Conservation (phyloP, 2,797 vertebrate genomes). For the Manis javanica region DNA sequence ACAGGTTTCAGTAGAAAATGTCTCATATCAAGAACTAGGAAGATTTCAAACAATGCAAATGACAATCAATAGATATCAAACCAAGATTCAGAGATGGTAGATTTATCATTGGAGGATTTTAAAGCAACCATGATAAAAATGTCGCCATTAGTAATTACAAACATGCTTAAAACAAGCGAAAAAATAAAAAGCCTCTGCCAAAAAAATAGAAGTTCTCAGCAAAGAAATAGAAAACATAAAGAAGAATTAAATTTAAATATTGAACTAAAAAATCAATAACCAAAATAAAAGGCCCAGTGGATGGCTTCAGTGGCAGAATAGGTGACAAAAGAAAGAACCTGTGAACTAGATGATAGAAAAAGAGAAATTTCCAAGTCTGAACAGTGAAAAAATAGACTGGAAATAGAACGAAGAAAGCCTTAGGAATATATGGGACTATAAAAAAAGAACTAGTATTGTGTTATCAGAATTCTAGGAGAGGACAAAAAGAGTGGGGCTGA, state of each 20-base stretch:
- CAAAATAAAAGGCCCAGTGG: too few relatives aligned
- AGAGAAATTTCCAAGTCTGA: too few relatives aligned
- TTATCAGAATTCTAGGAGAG: neutral
- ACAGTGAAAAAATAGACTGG: too few relatives aligned
- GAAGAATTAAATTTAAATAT: neutral
- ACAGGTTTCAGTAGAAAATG: neutral
- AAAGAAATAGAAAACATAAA: neutral
- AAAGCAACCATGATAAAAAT: neutral
- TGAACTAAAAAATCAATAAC: neutral
- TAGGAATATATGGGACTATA: neutral
- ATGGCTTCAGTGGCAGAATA: too few relatives aligned
- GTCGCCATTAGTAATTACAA: neutral
- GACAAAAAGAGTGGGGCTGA: neutral
- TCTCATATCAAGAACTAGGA: neutral
- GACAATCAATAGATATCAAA: too few relatives aligned
- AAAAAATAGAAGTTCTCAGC: neutral
- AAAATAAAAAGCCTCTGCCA: neutral
- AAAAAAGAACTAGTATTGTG: neutral
- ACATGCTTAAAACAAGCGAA: neutral
- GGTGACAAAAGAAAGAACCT: too few relatives aligned
- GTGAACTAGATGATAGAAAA: too few relatives aligned
- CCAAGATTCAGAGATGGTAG: neutral
- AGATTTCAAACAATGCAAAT: neutral
- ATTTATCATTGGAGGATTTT: neutral
- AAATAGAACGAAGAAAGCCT: too few relatives aligned